Base-by-base conservation (phyloP, 2,888 invertebrate genomes). In the Pomacea canaliculata region DNA sequence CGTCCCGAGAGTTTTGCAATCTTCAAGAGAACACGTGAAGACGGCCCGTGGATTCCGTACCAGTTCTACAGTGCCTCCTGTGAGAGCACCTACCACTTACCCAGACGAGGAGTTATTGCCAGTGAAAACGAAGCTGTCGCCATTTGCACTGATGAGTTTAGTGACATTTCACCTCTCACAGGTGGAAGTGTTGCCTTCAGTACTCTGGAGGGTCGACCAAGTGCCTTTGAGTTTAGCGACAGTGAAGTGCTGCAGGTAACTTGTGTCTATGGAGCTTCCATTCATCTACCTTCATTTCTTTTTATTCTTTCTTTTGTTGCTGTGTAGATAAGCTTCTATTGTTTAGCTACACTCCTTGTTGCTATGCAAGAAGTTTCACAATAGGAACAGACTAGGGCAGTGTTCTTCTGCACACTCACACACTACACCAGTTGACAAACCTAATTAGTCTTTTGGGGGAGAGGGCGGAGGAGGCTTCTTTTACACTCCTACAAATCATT, bases 101-200 rank as follows among this genome's bases (percentile, higher is more conserved):
- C 95, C 3, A 77, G 79, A 8, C 80, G 83, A 9, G 85, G 80
- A 37, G 88, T 94, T 51, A 94, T 95, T 74, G 92, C 94, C 7
- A 95, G 95, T 0, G 95, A 95, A 51, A 94, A 94, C 68, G 98
- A 99, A 91, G 96, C 97, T 0, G 93, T 95, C 79, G 97, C 99
- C 0, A 93, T 99, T n/a, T 99, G 99, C 90, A 97, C 96, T n/a
- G 96, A 97, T 80, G 98, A 98, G 89, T 99, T 96, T 92, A 98
- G 98, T 8, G 99, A 99, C 88, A 98, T 99, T 83, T 97, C 98
- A 0, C 99, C 99, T 0, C 92, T 99, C 79, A 95, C 96, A 5
- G 97, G 96, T 23, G 99, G 98, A 27, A 97, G 96, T 88, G 96
- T 98, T 10, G 95, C 97, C 13, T 99, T 98, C 92, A 96, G 97